Conservation (phyloP, 2,113 vertebrate genomes). For the Myxocyprinus asiaticus region DNA sequence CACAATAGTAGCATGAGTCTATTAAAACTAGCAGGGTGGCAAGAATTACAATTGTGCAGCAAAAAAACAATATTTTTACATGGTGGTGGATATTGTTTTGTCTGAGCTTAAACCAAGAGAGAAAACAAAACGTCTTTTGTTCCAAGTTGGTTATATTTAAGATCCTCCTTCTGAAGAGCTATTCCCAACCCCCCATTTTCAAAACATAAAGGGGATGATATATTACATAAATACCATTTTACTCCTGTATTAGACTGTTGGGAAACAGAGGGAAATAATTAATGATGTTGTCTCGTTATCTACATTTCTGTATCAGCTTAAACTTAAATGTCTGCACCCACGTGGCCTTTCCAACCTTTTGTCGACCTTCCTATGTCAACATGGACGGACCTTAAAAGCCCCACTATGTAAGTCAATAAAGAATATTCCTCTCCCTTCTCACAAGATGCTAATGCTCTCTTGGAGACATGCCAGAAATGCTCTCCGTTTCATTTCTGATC, state of each 20-base stretch:
- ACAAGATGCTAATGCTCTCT: conserved; percentile 35
- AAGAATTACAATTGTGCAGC: too few species aligned
- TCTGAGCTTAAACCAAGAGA: neutral
- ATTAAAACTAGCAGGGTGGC: too few species aligned
- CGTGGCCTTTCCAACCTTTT: conserved; percentile 4
- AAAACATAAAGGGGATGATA: conserved; percentile 9
- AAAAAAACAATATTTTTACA: neutral
- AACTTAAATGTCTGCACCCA: neutral
- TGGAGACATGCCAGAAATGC: conserved; percentile 27
- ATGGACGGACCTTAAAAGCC: conserved; percentile 16
- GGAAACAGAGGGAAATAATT: conserved; percentile 24
- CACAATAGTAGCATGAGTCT: too few species aligned
- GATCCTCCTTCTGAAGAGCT: neutral
- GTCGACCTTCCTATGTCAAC: conserved; percentile 20
- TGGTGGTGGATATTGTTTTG: neutral
- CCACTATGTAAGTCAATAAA: conserved; percentile 31
- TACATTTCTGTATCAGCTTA: neutral
- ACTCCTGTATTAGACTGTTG: conserved; percentile 3
- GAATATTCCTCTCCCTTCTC: conserved; percentile 26
- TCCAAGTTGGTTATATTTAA: neutral
- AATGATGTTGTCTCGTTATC: conserved; percentile 14
- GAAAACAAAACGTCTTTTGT: neutral
- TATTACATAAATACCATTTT: conserved; percentile 5
- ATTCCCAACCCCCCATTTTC: neutral
- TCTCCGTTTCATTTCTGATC: conserved; percentile 30